Evolutionary conservation across 2,888 invertebrate species (phyloP).

Genomic region (Oconnorella tubifera): DNA sequence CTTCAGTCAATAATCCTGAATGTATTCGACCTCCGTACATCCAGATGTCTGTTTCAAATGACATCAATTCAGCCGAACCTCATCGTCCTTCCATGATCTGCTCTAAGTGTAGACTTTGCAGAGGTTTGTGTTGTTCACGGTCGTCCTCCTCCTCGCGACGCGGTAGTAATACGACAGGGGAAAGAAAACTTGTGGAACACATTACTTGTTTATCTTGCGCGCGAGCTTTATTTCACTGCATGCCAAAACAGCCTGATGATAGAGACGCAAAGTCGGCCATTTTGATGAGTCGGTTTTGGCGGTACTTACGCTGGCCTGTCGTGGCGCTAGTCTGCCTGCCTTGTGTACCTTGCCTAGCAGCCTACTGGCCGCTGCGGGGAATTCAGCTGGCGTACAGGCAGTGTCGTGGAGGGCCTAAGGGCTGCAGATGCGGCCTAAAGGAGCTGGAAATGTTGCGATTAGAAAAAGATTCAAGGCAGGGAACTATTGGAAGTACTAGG

Average conservation of each 20-base stretch:
- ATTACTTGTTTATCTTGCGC: neutral
- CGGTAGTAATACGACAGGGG: too few relatives aligned
- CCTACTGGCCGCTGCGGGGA: constrained; percentile 6
- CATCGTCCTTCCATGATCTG: neutral
- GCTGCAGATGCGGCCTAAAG: too few relatives aligned
- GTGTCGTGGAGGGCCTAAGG: too few relatives aligned
- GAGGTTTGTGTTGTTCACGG: neutral
- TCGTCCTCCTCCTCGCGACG: neutral
- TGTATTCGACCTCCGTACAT: neutral
- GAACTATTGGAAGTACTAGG: too few relatives aligned
- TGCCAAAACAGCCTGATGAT: too few relatives aligned
- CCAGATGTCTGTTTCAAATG: neutral
- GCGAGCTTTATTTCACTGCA: neutral
- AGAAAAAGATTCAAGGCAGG: too few relatives aligned
- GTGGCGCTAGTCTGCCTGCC: neutral
- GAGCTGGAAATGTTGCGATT: too few relatives aligned
- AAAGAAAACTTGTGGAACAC: neutral
- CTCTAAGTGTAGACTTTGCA: neutral
- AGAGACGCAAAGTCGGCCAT: neutral
- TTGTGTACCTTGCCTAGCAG: constrained; percentile 5
- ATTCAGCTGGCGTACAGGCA: neutral
- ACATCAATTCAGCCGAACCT: neutral
- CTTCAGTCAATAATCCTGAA: neutral
- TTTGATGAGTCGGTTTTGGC: neutral
- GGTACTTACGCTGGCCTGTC: neutral